Percentiles rank a stretch among this genome's conserved stretches.
Conservation (phyloP, 2,888 invertebrate genomes). For the Meiosimyza platycephala region DNA sequence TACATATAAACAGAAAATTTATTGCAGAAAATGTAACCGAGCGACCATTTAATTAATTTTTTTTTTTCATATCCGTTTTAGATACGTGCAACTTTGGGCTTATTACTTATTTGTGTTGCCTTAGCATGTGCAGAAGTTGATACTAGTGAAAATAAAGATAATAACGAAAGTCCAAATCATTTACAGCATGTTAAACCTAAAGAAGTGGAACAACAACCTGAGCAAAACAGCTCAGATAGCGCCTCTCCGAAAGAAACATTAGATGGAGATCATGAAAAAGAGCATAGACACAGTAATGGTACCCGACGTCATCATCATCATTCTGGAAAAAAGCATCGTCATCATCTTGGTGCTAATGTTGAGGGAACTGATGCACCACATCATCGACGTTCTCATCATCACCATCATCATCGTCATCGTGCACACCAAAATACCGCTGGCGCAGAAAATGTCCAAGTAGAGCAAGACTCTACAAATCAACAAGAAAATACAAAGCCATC, state of each 20-base stretch:
- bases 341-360: no score
- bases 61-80: slow-evolving; percentile 18
- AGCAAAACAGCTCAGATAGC: not conserved
- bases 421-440: no score
- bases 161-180: not conserved
- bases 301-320: no score
- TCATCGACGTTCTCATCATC: slow-evolving; percentile 8
- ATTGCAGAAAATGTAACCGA: not conserved
- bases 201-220: slow-evolving; percentile 11
- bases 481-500: not conserved
- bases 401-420: not conserved
- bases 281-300: no score
- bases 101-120: slow-evolving; percentile 10
- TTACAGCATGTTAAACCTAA: slow-evolving; percentile 4
- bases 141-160: not conserved
- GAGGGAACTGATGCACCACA: not conserved
- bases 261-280: not conserved
- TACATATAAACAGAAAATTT: not conserved
- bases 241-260: not conserved
- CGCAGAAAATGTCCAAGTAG: not conserved
- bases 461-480: slow-evolving; percentile 2
- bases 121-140: slow-evolving; percentile 14
- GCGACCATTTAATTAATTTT: not conserved
- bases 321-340: no score
- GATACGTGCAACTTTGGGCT: slow-evolving; percentile 11